A percentile compares a stretch with the other conserved stretches of the same genome.
Conservation (phyloP, 2,797 vertebrate genomes). For the Lepus townsendii region DNA sequence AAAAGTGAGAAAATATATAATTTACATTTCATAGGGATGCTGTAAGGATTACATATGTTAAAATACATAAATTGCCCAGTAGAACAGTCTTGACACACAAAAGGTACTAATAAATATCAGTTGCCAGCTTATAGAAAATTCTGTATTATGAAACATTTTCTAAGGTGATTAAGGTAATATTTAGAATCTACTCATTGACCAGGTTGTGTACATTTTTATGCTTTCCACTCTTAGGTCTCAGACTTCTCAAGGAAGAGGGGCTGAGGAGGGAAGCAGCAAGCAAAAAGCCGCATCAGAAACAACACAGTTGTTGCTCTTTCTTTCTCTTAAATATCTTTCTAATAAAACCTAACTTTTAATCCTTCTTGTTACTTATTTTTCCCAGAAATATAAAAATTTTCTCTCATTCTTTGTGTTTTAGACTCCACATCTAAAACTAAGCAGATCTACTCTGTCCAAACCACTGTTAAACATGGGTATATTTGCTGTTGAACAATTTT, state of each 20-base stretch:
- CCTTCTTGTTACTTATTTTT: neutral
- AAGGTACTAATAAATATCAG: slow-evolving; percentile 25
- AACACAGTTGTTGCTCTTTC: neutral
- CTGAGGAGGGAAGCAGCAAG: neutral
- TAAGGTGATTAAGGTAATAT: slow-evolving; percentile 31
- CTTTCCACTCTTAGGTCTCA: slow-evolving; percentile 32
- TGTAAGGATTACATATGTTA: slow-evolving; percentile 22
- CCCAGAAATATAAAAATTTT: slow-evolving; percentile 15
- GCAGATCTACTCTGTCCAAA: slow-evolving; percentile 49
- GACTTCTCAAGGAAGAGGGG: neutral
- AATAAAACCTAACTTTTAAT: slow-evolving; percentile 39
- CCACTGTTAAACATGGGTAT: neutral
- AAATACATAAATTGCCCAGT: slow-evolving; percentile 17
- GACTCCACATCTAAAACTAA: slow-evolving; percentile 65
- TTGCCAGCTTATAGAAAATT: slow-evolving; percentile 43
- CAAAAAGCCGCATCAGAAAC: slow-evolving; percentile 58
- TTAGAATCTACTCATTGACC: slow-evolving; percentile 47
- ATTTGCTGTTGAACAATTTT: neutral
- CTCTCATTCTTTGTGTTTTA: neutral
- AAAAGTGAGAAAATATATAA: slow-evolving; percentile 23
- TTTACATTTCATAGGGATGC: slow-evolving; percentile 32
- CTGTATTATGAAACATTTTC: slow-evolving; percentile 30
- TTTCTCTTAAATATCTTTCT: slow-evolving; percentile 41
- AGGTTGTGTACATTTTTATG: slow-evolving; percentile 7
- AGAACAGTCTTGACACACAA: neutral